Evolutionary conservation across 1,140 invertebrate species (phyloP), one percentile per base, ranked within the genome.

Genomic region (Polypedilum vanderplanki): DNA sequence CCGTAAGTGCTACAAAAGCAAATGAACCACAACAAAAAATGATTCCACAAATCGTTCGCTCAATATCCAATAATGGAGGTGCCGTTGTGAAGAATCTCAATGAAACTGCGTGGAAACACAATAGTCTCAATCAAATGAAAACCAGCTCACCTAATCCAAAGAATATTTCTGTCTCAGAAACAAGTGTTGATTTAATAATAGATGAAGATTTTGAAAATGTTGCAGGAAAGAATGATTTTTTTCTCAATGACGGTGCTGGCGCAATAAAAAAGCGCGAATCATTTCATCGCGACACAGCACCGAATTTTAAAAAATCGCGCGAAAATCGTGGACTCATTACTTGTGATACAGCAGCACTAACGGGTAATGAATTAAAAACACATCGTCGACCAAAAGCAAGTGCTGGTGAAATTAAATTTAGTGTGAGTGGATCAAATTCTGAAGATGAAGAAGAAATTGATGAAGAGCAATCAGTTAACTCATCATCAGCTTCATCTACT

Each of bases 311-410:
- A 17, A 70, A 70, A 70, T 20, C 65, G 17, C 65, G 65, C 17
- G 65, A 70, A 17, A 70, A 70, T 70, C 65, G 65, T 70, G 73
- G 41, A 22, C 76, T 82, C 0, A 82, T 81, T 40, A 76, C 79
- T 18, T 78, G 79, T 75, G 80, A 80, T 41, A 79, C 77, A 46
- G 78, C 77, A 7, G 75, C 77, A 4, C 46, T 79, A 46, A 78
- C 77, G 40, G 74, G 73, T 8, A 75, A 73, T 20, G 78, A 78
- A 65, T 75, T 76, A n/a, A 73, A 78, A 17, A 76, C 77, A 17
- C 76, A 76, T 74, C 74, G 75, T 12, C 65, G 75, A 20, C 24
- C 70, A 17, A 70, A 70, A 70, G 20, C 18, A 7, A 22, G 65
- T 70, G 65, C 65, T 70, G 65, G 65, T 20, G 65, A 70, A 70